Evolutionary conservation across 2,797 vertebrate genomes (phyloP).

Genomic region (Cheirogaleus major): DNA sequence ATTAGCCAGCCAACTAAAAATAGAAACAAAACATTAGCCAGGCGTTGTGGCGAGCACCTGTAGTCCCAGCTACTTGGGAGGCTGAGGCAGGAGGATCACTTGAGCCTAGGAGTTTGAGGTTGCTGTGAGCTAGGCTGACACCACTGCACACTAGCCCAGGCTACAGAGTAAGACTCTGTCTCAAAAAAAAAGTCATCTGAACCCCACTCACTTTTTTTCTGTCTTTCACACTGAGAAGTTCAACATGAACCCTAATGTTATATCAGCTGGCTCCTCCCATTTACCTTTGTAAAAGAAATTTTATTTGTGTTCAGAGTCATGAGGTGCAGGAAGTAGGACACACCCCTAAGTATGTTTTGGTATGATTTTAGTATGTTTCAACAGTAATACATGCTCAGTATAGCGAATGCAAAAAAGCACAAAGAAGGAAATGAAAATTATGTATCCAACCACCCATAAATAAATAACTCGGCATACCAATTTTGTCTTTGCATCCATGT

Average conservation of each 20-base stretch:
- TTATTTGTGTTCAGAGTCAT: not conserved
- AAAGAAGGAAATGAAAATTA: not conserved
- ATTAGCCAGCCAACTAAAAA: no score
- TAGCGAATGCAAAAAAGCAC: not conserved
- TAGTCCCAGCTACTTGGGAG: no score
- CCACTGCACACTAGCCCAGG: accelerated
- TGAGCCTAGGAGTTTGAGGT: no score
- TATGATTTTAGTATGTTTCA: constrained; percentile 11
- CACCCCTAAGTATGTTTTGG: not conserved
- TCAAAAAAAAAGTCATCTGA: not conserved
- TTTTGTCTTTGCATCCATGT: not conserved
- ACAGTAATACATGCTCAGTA: not conserved
- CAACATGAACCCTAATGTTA: not conserved
- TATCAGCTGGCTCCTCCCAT: not conserved
- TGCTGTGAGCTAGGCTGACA: no score
- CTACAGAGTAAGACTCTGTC: no score
- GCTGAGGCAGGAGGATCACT: no score
- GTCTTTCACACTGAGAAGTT: not conserved
- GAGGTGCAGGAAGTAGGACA: not conserved
- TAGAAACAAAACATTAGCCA: no score
- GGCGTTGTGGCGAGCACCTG: no score
- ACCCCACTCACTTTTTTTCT: not conserved
- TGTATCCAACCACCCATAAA: not conserved
- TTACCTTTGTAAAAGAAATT: not conserved
- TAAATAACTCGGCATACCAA: not conserved